Evolutionary conservation across 2,888 invertebrate species (phyloP).

Genomic region (Apodemia hepburni): DNA sequence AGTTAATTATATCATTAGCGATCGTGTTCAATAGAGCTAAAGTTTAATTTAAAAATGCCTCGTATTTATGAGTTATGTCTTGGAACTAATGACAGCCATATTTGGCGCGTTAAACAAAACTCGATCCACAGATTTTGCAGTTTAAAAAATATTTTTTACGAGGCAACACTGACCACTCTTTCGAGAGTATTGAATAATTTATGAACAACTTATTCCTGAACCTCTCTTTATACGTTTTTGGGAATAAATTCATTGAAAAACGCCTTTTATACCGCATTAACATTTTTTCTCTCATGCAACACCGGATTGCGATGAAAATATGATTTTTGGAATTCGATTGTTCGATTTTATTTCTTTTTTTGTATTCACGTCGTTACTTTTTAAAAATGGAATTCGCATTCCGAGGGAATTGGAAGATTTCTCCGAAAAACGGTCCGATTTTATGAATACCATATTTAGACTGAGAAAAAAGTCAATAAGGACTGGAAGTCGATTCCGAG

Average conservation of each 20-base stretch:
- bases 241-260: slow-evolving; percentile 71
- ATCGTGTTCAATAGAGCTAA: slow-evolving; percentile 45
- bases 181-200: slow-evolving; percentile 54
- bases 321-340: slow-evolving; percentile 31
- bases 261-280: slow-evolving; percentile 67
- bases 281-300: slow-evolving; percentile 49
- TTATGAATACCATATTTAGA: slow-evolving; percentile 52
- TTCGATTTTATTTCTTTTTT: slow-evolving; percentile 24
- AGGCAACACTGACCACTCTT: slow-evolving; percentile 23
- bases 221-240: slow-evolving; percentile 60
- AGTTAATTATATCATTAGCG: slow-evolving; percentile 67
- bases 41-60: slow-evolving; percentile 44
- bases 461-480: slow-evolving; percentile 28
- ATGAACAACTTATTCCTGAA: slow-evolving; percentile 63
- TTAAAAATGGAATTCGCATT: slow-evolving; percentile 28
- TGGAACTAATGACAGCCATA: slow-evolving; percentile 46
- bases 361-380: slow-evolving; percentile 25
- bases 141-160: slow-evolving; percentile 28
- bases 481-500: slow-evolving; percentile 34
- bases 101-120: slow-evolving; percentile 36
- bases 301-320: slow-evolving; percentile 26
- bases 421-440: slow-evolving; percentile 44
- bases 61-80: slow-evolving; percentile 32
- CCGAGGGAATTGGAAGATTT: slow-evolving; percentile 31
- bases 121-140: slow-evolving; percentile 22